Evolutionary conservation across 2,797 vertebrate species (phyloP).

Genomic region (Hoplostethus atlanticus): DNA sequence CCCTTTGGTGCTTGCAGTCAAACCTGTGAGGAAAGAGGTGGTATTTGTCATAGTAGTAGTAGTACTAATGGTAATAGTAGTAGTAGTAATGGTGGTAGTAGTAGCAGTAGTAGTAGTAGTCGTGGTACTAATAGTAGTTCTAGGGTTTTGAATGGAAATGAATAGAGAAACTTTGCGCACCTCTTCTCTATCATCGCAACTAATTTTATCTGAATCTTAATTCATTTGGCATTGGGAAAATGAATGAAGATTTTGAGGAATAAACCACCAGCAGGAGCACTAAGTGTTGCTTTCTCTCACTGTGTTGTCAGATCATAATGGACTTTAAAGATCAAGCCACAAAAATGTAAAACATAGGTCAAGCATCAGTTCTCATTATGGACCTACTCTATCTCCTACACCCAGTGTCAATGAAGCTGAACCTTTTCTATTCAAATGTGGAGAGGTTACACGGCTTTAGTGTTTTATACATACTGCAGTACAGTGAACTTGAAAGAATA

Average conservation of each 20-base stretch:
- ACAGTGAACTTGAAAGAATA: conserved; percentile 14
- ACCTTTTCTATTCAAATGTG: background rate
- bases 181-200: no score
- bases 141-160: no score
- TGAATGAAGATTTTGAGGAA: conserved; percentile 16
- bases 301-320: conserved; percentile 49
- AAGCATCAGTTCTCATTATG: conserved; percentile 61
- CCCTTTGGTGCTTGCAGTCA: conserved; percentile 53
- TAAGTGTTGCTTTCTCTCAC: conserved; percentile 52
- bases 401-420: conserved; percentile 5
- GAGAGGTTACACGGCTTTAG: conserved; percentile 2
- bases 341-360: conserved; percentile 69
- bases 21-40: background rate
- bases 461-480: background rate
- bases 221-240: conserved; percentile 39
- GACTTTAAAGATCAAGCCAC: background rate
- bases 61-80: no score
- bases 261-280: conserved; percentile 57
- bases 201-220: background rate
- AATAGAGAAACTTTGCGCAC: no score
- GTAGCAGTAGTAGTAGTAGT: no score
- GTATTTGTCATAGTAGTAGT: no score
- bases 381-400: background rate
- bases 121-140: no score
- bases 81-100: no score